Percentiles rank a stretch among this genome's conserved stretches.
Evolutionary conservation across 2,888 invertebrate genomes (phyloP).

Genomic region (Ecdyonurus torrentis): DNA sequence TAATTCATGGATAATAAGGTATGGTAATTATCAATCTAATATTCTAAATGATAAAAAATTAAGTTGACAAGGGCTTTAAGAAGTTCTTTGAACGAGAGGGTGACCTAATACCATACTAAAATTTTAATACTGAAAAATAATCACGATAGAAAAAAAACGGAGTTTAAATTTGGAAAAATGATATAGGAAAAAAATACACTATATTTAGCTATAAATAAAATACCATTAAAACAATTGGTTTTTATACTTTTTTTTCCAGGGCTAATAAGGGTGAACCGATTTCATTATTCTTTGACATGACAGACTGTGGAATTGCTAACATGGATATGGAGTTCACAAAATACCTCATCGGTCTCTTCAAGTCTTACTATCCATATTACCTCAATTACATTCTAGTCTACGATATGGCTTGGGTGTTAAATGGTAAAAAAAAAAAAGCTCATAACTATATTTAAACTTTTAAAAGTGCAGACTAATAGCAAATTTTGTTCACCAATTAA

Average conservation of each 20-base stretch:
- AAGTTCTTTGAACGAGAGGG: no score
- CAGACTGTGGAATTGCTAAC: slow-evolving; percentile 66
- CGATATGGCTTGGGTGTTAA: slow-evolving; percentile 90
- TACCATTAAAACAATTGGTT: not conserved
- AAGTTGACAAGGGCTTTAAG: no score
- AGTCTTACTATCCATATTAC: slow-evolving; percentile 73
- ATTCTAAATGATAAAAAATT: no score
- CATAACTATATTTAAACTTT: not conserved
- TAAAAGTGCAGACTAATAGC: not conserved
- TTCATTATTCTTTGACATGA: slow-evolving; percentile 81
- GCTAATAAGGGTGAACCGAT: slow-evolving; percentile 58
- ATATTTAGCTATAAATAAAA: not conserved
- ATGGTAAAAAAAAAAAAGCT: slow-evolving; percentile 41
- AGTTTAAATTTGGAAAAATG: no score
- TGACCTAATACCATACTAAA: no score
- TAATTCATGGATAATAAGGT: no score
- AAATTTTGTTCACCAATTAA: no score
- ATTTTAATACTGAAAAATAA: no score
- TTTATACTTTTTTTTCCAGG: slow-evolving; percentile 25
- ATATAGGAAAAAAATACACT: no score
- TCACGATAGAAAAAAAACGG: no score
- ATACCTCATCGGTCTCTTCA: slow-evolving; percentile 72
- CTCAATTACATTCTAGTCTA: slow-evolving; percentile 78
- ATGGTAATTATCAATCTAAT: no score
- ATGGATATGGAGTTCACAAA: slow-evolving; percentile 86